Percentiles rank a stretch among this genome's conserved stretches.
Conservation (phyloP, 1,140 invertebrate genomes). For the Globodera ellingtonae region DNA sequence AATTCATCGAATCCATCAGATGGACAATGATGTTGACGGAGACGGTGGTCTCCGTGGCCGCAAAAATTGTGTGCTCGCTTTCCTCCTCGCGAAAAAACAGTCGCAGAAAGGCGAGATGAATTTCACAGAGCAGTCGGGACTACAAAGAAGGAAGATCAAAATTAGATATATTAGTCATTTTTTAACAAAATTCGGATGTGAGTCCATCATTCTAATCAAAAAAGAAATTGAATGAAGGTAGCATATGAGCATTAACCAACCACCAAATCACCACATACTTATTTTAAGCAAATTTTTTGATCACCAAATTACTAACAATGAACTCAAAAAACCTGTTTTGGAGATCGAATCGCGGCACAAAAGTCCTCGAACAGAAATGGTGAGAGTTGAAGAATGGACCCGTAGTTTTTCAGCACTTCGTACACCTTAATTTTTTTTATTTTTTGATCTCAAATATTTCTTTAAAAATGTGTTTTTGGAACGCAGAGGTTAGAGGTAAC, state of each 20-base stretch:
- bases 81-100: constrained; percentile 53
- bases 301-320: too few relatives aligned
- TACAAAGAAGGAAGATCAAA: constrained; percentile 9
- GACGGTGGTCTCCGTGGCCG: constrained; percentile 48
- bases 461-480: constrained; percentile 21
- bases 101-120: constrained; percentile 51
- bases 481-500: too few relatives aligned
- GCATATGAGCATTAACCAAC: too few relatives aligned
- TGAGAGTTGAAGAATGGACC: constrained; percentile 44
- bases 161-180: neutral
- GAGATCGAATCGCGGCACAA: constrained; percentile 43
- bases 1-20: constrained; percentile 52
- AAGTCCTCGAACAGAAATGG: constrained; percentile 56
- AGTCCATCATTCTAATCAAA: neutral
- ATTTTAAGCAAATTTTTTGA: too few relatives aligned
- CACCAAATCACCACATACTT: too few relatives aligned
- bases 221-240: neutral
- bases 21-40: constrained; percentile 49
- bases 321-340: constrained; percentile 12
- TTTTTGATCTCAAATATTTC: constrained; percentile 1
- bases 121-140: constrained; percentile 46
- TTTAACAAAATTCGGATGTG: too few relatives aligned
- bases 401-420: constrained; percentile 41
- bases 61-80: constrained; percentile 50
- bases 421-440: constrained; percentile 40